Base-by-base conservation (phyloP, 2,113 vertebrate species). In the Ochotona princeps region DNA sequence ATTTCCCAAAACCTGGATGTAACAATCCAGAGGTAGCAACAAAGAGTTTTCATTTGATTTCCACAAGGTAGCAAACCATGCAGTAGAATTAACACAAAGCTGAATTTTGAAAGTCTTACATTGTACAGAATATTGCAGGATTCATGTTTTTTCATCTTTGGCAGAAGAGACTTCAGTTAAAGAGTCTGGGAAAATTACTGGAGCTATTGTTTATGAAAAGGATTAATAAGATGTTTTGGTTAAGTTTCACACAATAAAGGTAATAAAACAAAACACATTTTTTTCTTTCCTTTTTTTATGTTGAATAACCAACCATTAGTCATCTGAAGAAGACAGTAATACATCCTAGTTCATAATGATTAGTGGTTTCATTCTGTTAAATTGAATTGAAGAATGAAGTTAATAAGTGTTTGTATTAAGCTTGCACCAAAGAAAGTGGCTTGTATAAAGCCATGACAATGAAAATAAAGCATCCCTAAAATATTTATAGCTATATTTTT, bases 121-220 rank as follows among this genome's bases (percentile, higher is more conserved):
- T 84, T 85, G 26, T 76, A 5, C 18, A 80, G 15, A n/a, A 17
- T 38, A 44, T 6, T 51, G 2, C 65, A 69, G 9, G 12, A 11
- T 4, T 87, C 63, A 54, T 90, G 38, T 96, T 74, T 84, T 82
- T 8, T 88, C 92, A 4, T 76, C 8, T 74, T 8, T 87, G 86
- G 0, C 26, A 83, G 12, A 88, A 23, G 47, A 91, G 12, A 5
- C 91, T 95, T 93, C 20, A 70, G 1, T 7, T 51, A 78, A 63
- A 94, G 35, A 18, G 5, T 0, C 1, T 11, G 0, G 0, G 0
- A 75, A 15, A 83, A 18, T 83, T 84, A 75, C 9, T 80, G 18
- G 1, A 89, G 30, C 1, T 57, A 26, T 23, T 1, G 51, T 83
- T 18, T 15, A 86, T 54, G 14, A 92, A 95, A 92, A n/a, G 83